These are phyloP conservation scores for Anguilla marmorata DNA, from an alignment of 2,797 vertebrate genomes.

Conservation along the genomic window DNA sequence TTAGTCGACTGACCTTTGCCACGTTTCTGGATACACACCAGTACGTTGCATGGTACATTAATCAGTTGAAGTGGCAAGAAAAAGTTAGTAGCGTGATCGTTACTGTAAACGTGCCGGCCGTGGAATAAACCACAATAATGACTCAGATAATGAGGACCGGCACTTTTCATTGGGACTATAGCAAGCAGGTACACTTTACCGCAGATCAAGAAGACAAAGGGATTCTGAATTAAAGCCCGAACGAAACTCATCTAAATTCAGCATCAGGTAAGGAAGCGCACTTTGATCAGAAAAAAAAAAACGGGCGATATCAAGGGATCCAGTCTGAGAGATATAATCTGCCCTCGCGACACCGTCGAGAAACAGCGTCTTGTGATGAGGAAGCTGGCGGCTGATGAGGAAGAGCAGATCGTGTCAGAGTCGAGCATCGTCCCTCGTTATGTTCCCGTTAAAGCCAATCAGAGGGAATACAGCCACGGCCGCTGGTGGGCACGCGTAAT, in stretches of 20 bases:
- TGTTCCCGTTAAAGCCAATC: conserved; percentile 30
- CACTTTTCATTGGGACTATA: conserved; percentile 67
- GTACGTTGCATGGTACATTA: not conserved
- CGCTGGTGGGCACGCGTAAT: not conserved
- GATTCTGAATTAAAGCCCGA: conserved; percentile 58
- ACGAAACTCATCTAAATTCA: conserved; percentile 63
- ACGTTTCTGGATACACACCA: not conserved
- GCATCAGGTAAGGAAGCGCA: conserved; percentile 58
- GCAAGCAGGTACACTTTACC: conserved; percentile 68
- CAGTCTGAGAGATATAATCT: not conserved
- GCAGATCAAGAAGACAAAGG: conserved; percentile 60
- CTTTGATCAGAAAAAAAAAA: conserved; percentile 19
- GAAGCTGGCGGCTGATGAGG: not conserved
- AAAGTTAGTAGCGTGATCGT: not conserved
- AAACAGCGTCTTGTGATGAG: not conserved
- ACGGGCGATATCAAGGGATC: not conserved
- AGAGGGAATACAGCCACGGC: conserved; percentile 19
- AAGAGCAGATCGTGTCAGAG: conserved; percentile 13
- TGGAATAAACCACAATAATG: not conserved
- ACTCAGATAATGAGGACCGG: not conserved
- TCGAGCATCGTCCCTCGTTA: conserved; percentile 23
- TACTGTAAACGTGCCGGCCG: not conserved
- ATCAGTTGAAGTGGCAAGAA: not conserved
- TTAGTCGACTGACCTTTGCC: not conserved
- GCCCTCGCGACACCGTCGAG: not conserved